Base-by-base conservation (phyloP, 1,140 invertebrate genomes). In the Drosophila repleta region DNA sequence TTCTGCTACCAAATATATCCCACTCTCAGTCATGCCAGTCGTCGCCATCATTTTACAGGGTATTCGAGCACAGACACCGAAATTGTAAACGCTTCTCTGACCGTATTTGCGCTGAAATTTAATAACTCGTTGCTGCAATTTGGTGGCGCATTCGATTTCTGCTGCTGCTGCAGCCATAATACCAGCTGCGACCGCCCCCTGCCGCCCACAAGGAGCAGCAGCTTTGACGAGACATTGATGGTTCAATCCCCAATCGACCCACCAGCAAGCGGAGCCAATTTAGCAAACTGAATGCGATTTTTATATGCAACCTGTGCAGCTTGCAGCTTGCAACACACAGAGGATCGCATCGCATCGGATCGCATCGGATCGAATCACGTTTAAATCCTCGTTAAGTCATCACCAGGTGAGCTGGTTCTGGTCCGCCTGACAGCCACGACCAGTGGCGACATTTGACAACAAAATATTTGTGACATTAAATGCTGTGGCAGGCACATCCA, bases 381-480 rank as follows among this genome's bases (percentile, higher is more conserved):
- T 77, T 58, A 70, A 74, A 63, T 81, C 68, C 81, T 84, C 81
- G 80, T 84, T 84, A 84, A 79, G 73, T 80, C 81, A 76, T 85
- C 81, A 81, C 76, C 72, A 75, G 68, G 41, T 32, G 67, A 63
- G 65, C 39, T 63, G 49, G 29, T 53, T 39, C 21, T 37, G 17
- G 18, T n/a, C 26, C 41, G 58, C 53, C 11, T 57, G 74, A 63
- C 67, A 66, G 51, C 69, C 64, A 62, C 70, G 46, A 51, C 29
- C 29, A 39, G 49, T 15, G 63, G 69, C 53, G 70, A 87, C 83
- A 87, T 78, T 87, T 87, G 83, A 89, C 83, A 87, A 87, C 84
- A 87, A 87, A 53, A 87, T 87, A 87, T 87, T 89, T 87, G 72
- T 79, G 83, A 83, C 83, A 79, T 88, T 87, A 89, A 87, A 79